Percentiles rank a stretch among this genome's conserved stretches.
These are phyloP conservation scores for Hirtodrosophila histrioides DNA, from an alignment of 2,888 invertebrate species.

Conservation along the genomic window DNA sequence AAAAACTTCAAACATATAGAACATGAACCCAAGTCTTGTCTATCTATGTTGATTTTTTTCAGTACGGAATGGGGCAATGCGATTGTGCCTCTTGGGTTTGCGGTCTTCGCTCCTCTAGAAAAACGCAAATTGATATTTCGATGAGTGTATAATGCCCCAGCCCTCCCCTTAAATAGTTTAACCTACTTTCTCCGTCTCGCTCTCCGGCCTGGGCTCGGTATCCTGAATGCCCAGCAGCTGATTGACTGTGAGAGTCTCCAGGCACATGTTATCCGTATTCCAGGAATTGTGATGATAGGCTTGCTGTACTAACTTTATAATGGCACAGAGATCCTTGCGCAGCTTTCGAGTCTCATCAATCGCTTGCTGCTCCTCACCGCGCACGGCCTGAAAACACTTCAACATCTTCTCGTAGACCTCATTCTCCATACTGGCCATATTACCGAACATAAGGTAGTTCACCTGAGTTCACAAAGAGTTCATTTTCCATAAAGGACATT, in stretches of 20 bases:
- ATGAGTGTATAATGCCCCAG: neutral
- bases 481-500: constrained; percentile 87
- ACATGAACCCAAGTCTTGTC: neutral
- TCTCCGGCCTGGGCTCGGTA: constrained; percentile 33
- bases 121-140: neutral
- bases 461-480: constrained; percentile 83
- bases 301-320: constrained; percentile 85
- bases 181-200: constrained; percentile 66
- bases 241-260: constrained; percentile 84
- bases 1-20: neutral
- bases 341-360: constrained; percentile 68
- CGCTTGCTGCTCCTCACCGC: constrained; percentile 53
- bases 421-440: constrained; percentile 87
- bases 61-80: neutral
- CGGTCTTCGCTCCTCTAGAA: constrained; percentile 6
- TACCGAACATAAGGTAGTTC: constrained; percentile 82
- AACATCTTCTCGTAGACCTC: constrained; percentile 87
- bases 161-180: too few relatives aligned
- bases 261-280: constrained; percentile 83
- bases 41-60: neutral
- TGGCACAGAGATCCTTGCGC: constrained; percentile 82
- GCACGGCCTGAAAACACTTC: constrained; percentile 82
- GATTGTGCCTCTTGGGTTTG: neutral
- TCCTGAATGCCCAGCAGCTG: constrained; percentile 81
- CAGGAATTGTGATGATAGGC: constrained; percentile 83